phyloP scores from a whole-genome alignment of 2,888 invertebrate genomes.

The Coelopa pilipes region DNA sequence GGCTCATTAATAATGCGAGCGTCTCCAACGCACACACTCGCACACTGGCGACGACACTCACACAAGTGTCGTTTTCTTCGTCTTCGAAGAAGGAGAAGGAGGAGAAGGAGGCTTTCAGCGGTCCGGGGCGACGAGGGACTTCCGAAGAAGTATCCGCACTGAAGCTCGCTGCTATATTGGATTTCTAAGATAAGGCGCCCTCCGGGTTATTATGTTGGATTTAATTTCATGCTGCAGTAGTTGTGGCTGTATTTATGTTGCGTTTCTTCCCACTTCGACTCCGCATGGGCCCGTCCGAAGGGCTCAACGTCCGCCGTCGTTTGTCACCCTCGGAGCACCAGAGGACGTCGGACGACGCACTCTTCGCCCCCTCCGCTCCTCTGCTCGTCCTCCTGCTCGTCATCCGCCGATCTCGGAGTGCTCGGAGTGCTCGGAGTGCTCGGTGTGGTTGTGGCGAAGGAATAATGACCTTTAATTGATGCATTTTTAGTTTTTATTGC shows the following conservation, averaged over 20 bases:
- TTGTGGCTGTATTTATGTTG: slow-evolving; percentile 56
- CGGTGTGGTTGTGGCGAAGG: slow-evolving; percentile 28
- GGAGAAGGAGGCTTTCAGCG: too few relatives aligned
- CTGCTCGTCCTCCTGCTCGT: too few relatives aligned
- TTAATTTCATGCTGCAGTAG: slow-evolving; percentile 64
- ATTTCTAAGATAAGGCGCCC: slow-evolving; percentile 53
- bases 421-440: too few relatives aligned
- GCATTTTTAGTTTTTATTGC: slow-evolving; percentile 45
- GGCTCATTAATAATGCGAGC: slow-evolving; percentile 60
- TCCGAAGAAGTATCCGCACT: slow-evolving; percentile 34
- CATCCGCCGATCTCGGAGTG: slow-evolving; percentile 27
- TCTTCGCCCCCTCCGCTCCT: too few relatives aligned
- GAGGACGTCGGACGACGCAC: too few relatives aligned
- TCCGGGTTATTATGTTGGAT: slow-evolving; percentile 53
- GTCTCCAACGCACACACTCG: slow-evolving; percentile 31
- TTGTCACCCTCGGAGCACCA: slow-evolving; percentile 37
- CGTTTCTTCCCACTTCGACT: slow-evolving; percentile 48
- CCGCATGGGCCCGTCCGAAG: slow-evolving; percentile 34
- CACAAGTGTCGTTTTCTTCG: slow-evolving; percentile 58
- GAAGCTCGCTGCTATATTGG: slow-evolving; percentile 46
- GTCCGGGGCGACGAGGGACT: not conserved
- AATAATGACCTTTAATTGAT: slow-evolving; percentile 55
- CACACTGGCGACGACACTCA: slow-evolving; percentile 20
- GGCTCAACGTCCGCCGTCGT: slow-evolving; percentile 23
- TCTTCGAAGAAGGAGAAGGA: slow-evolving; percentile 7